A percentile compares a stretch with the other conserved stretches of the same genome.
Conservation (phyloP, 2,113 vertebrate species). For the Sigmodon hispidus region DNA sequence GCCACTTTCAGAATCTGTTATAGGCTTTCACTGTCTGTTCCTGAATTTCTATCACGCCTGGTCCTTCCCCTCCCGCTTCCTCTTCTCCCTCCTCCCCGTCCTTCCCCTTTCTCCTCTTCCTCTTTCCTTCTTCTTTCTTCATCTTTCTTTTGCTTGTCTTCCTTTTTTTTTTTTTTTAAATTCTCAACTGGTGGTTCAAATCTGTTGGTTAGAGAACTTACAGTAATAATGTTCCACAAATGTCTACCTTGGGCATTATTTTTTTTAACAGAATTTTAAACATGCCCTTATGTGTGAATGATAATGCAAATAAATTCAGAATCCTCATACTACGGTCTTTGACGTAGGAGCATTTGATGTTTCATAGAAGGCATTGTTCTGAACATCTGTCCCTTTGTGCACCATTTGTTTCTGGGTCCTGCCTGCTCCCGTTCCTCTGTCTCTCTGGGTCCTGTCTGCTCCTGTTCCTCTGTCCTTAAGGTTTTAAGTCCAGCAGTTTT, state of each 20-base stretch:
- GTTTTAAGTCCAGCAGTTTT: background rate
- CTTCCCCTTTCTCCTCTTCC: background rate
- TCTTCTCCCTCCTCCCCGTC: accelerated
- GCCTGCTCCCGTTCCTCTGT: background rate
- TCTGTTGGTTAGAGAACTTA: background rate
- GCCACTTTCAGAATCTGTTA: background rate
- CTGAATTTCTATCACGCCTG: background rate
- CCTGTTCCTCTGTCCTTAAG: background rate
- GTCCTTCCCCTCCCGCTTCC: background rate
- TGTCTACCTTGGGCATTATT: background rate
- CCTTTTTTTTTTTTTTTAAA: background rate
- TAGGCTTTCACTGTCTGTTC: background rate
- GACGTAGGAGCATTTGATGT: background rate
- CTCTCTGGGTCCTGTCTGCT: background rate
- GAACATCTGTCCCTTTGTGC: background rate
- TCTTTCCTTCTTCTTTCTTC: background rate
- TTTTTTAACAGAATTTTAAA: background rate
- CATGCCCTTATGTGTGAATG: background rate
- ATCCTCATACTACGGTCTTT: background rate
- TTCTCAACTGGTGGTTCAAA: background rate
- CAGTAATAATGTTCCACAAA: background rate
- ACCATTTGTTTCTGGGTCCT: background rate
- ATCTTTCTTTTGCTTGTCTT: background rate
- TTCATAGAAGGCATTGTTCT: background rate
- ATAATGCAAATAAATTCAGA: background rate